A percentile compares a stretch with the other conserved stretches of the same genome.
These are phyloP conservation scores for Dendrolimus pini DNA, from an alignment of 2,888 invertebrate species.

Conservation along the genomic window DNA sequence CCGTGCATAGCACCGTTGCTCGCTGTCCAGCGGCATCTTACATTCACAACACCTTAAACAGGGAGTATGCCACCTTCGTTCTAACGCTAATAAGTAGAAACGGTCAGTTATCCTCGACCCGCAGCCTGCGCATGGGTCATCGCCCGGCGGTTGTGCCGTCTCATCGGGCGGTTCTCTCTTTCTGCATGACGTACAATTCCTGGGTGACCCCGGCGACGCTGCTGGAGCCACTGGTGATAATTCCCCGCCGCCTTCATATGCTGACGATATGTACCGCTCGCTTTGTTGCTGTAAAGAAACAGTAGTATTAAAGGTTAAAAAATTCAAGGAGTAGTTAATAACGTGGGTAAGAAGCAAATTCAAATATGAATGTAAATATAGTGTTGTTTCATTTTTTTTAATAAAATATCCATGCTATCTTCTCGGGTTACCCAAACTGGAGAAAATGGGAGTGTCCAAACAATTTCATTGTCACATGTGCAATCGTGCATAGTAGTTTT, in stretches of 20 bases:
- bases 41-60: constrained; percentile 95
- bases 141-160: constrained; percentile 55
- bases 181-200: constrained; percentile 77
- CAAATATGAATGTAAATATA: too few species aligned
- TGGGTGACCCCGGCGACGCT: constrained; percentile 77
- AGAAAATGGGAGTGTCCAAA: too few species aligned
- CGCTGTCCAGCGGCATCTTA: constrained; percentile 91
- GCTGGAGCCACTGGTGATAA: constrained; percentile 85
- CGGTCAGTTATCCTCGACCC: constrained; percentile 90
- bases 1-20: constrained; percentile 93
- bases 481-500: too few species aligned
- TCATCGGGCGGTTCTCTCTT: constrained; percentile 75
- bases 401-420: too few species aligned
- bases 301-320: neutral
- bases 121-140: constrained; percentile 90
- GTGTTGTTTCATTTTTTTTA: too few species aligned
- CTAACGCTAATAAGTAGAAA: constrained; percentile 93
- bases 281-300: constrained; percentile 79
- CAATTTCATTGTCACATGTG: too few species aligned
- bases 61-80: constrained; percentile 94
- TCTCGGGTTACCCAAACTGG: too few species aligned
- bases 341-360: too few species aligned
- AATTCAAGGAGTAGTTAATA: too few species aligned
- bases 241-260: constrained; percentile 84
- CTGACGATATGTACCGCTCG: constrained; percentile 80